A percentile compares a stretch with the other conserved stretches of the same genome.
Evolutionary conservation across 64 coral and sea anemone species (phyloP).

Genomic region (Stichodactyla helianthus): DNA sequence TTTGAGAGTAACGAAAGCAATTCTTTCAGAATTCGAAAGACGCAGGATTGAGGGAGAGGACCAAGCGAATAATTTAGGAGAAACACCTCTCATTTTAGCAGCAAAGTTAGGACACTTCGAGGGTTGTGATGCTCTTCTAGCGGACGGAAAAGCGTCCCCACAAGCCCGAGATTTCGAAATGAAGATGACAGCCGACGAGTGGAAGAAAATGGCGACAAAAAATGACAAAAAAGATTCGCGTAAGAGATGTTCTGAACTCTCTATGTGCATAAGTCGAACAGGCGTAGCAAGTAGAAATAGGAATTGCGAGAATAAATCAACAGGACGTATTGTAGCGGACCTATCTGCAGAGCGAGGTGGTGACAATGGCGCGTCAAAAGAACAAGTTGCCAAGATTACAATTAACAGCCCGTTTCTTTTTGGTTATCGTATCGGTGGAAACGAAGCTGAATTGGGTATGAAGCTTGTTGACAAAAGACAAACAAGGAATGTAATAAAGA

Average conservation of each 20-base stretch:
- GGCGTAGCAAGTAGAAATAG: neutral
- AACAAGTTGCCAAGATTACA: neutral
- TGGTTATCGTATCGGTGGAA: no score
- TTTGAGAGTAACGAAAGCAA: slow-evolving; percentile 32
- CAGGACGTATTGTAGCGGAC: neutral
- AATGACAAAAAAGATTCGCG: neutral
- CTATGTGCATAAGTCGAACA: neutral
- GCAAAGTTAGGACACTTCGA: slow-evolving; percentile 51
- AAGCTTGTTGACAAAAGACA: neutral
- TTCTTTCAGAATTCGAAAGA: slow-evolving; percentile 49
- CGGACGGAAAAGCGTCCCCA: slow-evolving; percentile 50
- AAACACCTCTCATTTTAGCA: slow-evolving; percentile 75
- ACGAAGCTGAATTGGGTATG: no score
- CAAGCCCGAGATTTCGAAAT: slow-evolving; percentile 57
- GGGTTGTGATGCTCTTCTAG: slow-evolving; percentile 41
- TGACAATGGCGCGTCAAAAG: neutral
- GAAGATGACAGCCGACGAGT: slow-evolving; percentile 52
- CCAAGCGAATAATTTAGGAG: slow-evolving; percentile 63
- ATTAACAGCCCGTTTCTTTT: neutral
- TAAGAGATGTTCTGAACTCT: neutral
- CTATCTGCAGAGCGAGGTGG: neutral
- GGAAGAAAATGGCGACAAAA: slow-evolving; percentile 7
- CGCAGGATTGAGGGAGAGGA: slow-evolving; percentile 41
- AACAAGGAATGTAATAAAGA: neutral
- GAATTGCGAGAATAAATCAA: neutral